Conservation (phyloP, 92 coral and sea anemone genomes). For the Epizoanthus stellaris region DNA sequence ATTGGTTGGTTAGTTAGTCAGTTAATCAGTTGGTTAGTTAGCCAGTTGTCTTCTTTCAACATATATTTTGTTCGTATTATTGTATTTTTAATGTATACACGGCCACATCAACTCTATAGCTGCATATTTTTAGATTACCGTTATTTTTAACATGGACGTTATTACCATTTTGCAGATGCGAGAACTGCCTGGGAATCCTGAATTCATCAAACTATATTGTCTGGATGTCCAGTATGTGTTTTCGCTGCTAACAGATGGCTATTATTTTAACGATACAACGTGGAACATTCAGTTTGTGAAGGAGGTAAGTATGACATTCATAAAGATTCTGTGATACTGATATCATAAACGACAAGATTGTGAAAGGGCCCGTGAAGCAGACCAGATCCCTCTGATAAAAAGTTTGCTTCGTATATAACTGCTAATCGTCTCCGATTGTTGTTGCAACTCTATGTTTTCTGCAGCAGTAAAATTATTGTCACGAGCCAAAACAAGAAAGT, state of each 20-base stretch:
- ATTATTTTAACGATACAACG: constrained; percentile 64
- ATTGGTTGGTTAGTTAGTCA: no score
- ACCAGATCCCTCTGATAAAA: background rate
- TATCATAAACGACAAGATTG: background rate
- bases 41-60: no score
- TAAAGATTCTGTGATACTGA: background rate
- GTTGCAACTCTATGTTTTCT: no score
- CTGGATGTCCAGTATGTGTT: constrained; percentile 83
- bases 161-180: constrained; percentile 25
- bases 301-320: constrained; percentile 65
- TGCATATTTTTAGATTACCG: background rate
- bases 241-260: constrained; percentile 78
- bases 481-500: no score
- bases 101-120: background rate
- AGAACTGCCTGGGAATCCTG: constrained; percentile 28
- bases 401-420: no score
- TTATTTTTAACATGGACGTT: background rate
- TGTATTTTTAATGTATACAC: background rate
- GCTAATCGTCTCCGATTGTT: no score
- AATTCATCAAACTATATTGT: constrained; percentile 59
- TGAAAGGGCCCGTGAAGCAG: background rate
- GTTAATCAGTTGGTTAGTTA: background rate
- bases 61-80: no score
- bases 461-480: no score
- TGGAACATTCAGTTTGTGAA: constrained; percentile 70